Conservation (phyloP, 2,113 vertebrate species). For the Irena cyanogastra region DNA sequence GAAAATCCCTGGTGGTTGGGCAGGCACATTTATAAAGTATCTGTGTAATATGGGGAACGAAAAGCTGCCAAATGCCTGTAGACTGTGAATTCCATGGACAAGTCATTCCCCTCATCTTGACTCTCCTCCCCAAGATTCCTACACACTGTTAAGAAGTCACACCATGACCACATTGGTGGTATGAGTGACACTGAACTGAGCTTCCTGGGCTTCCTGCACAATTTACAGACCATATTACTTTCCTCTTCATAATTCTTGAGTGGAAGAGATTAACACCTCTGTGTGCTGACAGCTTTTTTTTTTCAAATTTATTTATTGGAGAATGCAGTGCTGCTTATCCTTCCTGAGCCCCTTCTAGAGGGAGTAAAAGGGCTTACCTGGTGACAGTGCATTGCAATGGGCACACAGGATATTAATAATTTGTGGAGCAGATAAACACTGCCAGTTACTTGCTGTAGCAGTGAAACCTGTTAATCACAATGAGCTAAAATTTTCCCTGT, state of each 20-base stretch:
- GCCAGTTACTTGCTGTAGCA: not conserved
- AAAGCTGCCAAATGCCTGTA: not conserved
- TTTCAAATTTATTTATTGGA: not conserved
- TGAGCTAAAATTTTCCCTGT: not conserved
- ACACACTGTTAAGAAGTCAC: constrained; percentile 8
- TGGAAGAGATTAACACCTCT: constrained; percentile 1
- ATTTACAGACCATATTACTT: constrained; percentile 41
- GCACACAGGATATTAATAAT: constrained; percentile 11
- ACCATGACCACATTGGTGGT: not conserved
- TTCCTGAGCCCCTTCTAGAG: not conserved
- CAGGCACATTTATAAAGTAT: not conserved
- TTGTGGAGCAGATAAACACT: not conserved
- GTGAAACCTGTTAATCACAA: not conserved
- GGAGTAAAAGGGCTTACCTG: constrained; percentile 14
- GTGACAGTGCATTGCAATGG: not conserved
- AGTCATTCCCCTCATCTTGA: not conserved
- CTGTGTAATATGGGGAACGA: not conserved
- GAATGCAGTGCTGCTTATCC: not conserved
- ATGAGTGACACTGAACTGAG: not conserved
- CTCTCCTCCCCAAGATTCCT: not conserved
- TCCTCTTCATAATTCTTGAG: not conserved
- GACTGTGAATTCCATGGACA: constrained; percentile 10
- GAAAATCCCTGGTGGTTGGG: not conserved
- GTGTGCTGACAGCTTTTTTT: not conserved
- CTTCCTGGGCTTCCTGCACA: not conserved